Conservation (phyloP, 2,113 vertebrate species). For the Saguinus midas region DNA sequence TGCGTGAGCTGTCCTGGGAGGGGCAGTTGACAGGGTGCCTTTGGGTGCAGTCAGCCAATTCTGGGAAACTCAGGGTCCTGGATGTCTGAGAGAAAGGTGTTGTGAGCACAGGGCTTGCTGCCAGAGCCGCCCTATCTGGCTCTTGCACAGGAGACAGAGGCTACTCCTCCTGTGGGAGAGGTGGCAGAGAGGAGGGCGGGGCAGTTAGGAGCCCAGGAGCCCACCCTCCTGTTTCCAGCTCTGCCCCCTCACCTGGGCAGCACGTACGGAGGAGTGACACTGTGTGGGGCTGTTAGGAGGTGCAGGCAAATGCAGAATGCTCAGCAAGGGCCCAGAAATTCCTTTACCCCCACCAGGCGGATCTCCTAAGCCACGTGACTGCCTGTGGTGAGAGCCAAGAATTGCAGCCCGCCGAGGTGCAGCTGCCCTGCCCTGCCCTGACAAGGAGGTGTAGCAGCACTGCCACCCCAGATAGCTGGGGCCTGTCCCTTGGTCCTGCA, state of each 20-base stretch:
- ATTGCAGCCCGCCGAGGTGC: no score
- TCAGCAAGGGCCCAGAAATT: neutral
- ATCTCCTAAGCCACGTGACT: accelerated
- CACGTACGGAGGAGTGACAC: neutral
- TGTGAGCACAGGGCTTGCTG: neutral
- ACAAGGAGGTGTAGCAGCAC: accelerated
- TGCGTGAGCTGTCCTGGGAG: neutral
- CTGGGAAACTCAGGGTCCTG: neutral
- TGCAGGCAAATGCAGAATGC: neutral
- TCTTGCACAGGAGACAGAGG: neutral
- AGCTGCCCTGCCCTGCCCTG: neutral
- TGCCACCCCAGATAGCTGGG: accelerated
- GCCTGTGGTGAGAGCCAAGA: accelerated
- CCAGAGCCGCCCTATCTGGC: neutral
- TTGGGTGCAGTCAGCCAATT: neutral
- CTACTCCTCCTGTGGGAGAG: no score
- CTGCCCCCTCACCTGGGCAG: accelerated
- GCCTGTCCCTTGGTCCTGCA: neutral
- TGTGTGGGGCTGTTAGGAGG: no score
- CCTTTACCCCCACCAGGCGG: accelerated
- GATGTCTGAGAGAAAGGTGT: neutral
- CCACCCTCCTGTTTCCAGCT: no score
- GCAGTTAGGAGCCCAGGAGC: neutral
- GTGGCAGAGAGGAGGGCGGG: neutral
- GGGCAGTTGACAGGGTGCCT: no score